A percentile compares a stretch with the other conserved stretches of the same genome.
Conservation (phyloP, 2,888 invertebrate genomes). For the Dynastes tityus region DNA sequence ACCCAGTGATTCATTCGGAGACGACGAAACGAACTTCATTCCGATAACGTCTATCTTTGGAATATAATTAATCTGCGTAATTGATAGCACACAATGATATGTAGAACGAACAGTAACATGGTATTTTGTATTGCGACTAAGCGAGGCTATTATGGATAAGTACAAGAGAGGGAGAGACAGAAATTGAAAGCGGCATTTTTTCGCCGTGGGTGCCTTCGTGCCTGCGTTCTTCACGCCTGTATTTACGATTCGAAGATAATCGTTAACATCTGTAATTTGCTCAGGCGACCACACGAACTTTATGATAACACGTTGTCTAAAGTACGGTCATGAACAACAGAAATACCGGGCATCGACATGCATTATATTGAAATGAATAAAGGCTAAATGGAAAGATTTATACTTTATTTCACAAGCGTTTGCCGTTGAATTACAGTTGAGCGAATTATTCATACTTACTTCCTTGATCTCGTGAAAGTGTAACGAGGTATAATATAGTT, state of each 20-base stretch:
- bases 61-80: constrained; percentile 39
- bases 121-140: constrained; percentile 21
- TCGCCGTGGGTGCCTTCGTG: constrained; percentile 61
- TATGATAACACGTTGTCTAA: constrained; percentile 55
- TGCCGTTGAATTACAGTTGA: constrained; percentile 29
- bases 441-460: not conserved
- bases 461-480: constrained; percentile 15
- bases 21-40: constrained; percentile 14
- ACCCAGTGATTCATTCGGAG: constrained; percentile 9
- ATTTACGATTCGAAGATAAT: constrained; percentile 61
- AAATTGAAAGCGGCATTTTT: constrained; percentile 54
- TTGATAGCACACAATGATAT: constrained; percentile 26
- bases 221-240: constrained; percentile 59
- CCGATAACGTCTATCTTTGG: constrained; percentile 12
- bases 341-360: constrained; percentile 38
- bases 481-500: constrained; percentile 3
- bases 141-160: not conserved
- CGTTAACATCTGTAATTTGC: constrained; percentile 62
- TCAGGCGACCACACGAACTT: constrained; percentile 56
- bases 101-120: not conserved
- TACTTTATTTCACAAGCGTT: constrained; percentile 29
- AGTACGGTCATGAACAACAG: constrained; percentile 53
- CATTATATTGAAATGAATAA: constrained; percentile 49
- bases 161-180: constrained; percentile 5
- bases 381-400: constrained; percentile 50